phyloP scores from a whole-genome alignment of 2,888 invertebrate genomes.

The Gandaritis pyraliata region DNA sequence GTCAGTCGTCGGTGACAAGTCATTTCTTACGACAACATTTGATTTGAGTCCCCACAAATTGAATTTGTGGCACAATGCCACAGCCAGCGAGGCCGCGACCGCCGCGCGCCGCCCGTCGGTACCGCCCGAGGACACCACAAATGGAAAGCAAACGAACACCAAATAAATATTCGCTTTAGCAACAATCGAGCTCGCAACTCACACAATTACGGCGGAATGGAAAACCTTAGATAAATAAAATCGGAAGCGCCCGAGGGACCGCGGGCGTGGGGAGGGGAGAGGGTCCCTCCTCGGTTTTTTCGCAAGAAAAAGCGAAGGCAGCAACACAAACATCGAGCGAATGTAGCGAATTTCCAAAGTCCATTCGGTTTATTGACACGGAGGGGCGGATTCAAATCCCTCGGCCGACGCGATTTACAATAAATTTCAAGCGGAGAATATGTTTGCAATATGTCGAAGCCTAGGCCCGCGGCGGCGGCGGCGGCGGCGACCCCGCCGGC shows the following conservation, averaged over 20 bases:
- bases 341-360: slow-evolving; percentile 81
- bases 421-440: slow-evolving; percentile 81
- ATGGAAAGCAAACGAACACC: slow-evolving; percentile 76
- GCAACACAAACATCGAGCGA: slow-evolving; percentile 77
- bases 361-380: slow-evolving; percentile 80
- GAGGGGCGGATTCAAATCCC: slow-evolving; percentile 70
- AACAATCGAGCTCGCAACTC: slow-evolving; percentile 79
- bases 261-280: slow-evolving; percentile 45
- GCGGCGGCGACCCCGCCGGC: slow-evolving; percentile 32
- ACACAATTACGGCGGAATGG: slow-evolving; percentile 81
- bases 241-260: slow-evolving; percentile 66
- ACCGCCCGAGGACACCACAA: slow-evolving; percentile 44
- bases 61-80: slow-evolving; percentile 76
- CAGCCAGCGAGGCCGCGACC: slow-evolving; percentile 39
- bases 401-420: slow-evolving; percentile 76
- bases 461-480: slow-evolving; percentile 40
- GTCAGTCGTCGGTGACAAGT: slow-evolving; percentile 74
- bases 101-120: slow-evolving; percentile 21
- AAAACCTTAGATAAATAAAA: slow-evolving; percentile 83
- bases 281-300: slow-evolving; percentile 48
- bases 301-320: slow-evolving; percentile 73
- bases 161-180: slow-evolving; percentile 83
- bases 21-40: slow-evolving; percentile 79
- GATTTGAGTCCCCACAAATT: slow-evolving; percentile 77
- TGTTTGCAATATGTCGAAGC: slow-evolving; percentile 78